Conservation (phyloP, 2,797 vertebrate genomes). For the Todus mexicanus region DNA sequence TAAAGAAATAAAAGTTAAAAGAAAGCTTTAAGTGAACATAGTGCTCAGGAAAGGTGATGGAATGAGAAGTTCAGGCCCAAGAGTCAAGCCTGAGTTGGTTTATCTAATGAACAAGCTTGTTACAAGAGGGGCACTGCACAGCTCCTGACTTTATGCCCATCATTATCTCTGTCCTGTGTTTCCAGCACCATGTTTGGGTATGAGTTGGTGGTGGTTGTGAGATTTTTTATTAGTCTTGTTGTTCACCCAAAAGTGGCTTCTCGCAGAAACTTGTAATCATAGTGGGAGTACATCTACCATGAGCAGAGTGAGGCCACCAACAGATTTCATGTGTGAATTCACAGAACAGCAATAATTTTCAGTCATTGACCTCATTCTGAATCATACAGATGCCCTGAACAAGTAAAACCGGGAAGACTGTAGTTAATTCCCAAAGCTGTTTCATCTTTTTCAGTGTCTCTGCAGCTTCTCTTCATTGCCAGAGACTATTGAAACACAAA, state of each 20-base stretch:
- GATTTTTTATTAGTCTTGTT: not conserved
- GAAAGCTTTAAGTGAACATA: not conserved
- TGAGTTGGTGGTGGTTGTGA: not conserved
- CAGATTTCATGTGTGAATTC: not conserved
- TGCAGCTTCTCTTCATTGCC: not conserved
- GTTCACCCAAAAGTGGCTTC: not conserved
- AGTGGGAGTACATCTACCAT: not conserved
- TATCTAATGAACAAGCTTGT: slow-evolving; percentile 1
- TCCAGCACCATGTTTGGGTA: not conserved
- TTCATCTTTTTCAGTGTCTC: not conserved
- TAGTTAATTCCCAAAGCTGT: not conserved
- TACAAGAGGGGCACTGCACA: not conserved
- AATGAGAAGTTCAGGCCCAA: not conserved
- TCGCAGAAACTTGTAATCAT: not conserved
- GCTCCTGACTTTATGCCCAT: not conserved
- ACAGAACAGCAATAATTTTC: not conserved
- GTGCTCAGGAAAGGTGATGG: not conserved
- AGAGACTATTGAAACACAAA: not conserved
- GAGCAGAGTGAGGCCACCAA: not conserved
- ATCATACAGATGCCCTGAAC: not conserved
- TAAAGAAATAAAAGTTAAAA: slow-evolving; percentile 26
- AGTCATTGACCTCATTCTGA: not conserved
- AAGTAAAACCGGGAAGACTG: not conserved
- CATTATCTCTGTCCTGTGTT: not conserved
- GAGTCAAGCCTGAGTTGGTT: not conserved